Percentiles rank a stretch among this genome's conserved stretches.
These are phyloP conservation scores for Gallinago media DNA, from an alignment of 2,113 vertebrate genomes.

Conservation along the genomic window DNA sequence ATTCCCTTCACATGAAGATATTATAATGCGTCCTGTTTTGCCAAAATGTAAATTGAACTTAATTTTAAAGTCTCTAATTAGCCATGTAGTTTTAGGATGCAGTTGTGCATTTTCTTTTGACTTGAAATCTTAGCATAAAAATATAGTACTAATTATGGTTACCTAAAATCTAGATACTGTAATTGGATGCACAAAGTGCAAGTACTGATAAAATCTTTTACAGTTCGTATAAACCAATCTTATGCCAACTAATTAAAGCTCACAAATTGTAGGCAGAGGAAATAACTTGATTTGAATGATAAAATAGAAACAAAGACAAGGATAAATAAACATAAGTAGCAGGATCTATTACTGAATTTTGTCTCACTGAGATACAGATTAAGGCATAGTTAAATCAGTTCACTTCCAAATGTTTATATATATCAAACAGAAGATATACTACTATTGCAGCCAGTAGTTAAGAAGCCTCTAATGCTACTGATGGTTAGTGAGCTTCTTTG, in stretches of 20 bases:
- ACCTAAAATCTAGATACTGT: not conserved
- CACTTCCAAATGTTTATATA: not conserved
- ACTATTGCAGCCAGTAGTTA: not conserved
- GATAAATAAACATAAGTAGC: not conserved
- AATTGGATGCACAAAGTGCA: constrained; percentile 32
- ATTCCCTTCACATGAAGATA: not conserved
- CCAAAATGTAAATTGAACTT: constrained; percentile 1
- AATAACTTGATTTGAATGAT: constrained; percentile 21
- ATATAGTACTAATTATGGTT: constrained; percentile 2
- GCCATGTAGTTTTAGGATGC: not conserved
- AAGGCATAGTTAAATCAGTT: not conserved
- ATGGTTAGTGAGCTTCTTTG: not conserved
- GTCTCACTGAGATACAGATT: not conserved
- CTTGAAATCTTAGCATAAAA: not conserved
- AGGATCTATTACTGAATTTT: not conserved
- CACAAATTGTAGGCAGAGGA: not conserved
- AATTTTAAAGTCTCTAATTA: constrained; percentile 14
- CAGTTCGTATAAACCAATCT: not conserved
- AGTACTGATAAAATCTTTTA: not conserved
- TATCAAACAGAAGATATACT: not conserved
- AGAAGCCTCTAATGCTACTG: not conserved
- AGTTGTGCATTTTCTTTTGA: not conserved
- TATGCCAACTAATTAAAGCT: constrained; percentile 16
- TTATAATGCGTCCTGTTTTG: not conserved
- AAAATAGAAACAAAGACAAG: not conserved